Percentiles rank a stretch among this genome's conserved stretches.
Conservation (phyloP, 2,888 invertebrate genomes). For the Atethmia centrago region DNA sequence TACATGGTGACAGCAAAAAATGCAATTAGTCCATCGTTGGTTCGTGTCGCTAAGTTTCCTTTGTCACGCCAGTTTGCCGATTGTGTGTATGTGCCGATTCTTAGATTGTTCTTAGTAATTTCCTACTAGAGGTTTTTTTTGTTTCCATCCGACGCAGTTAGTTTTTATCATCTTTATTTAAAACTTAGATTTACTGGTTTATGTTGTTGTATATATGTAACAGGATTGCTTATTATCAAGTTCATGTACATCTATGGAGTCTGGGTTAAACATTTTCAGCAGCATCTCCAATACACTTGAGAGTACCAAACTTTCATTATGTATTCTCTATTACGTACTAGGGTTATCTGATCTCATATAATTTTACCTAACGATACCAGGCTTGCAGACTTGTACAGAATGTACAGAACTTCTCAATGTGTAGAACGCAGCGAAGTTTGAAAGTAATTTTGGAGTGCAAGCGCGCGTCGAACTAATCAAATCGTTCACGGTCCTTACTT, state of each 20-base stretch:
- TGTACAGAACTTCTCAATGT: conserved; percentile 77
- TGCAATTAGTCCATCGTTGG: conserved; percentile 86
- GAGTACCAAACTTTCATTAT: conserved; percentile 15
- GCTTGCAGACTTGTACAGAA: conserved; percentile 76
- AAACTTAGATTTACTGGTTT: conserved; percentile 15
- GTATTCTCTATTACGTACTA: conserved; percentile 52
- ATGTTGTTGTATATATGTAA: conserved; percentile 21
- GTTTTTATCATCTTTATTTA: conserved; percentile 43
- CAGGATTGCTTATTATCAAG: conserved; percentile 8
- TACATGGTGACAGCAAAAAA: conserved; percentile 84
- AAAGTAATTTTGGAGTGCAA: conserved; percentile 89
- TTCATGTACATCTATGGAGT: conserved; percentile 16
- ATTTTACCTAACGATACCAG: conserved; percentile 73
- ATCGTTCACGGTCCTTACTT: conserved; percentile 88
- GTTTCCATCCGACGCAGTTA: conserved; percentile 34
- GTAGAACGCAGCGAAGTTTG: conserved; percentile 78
- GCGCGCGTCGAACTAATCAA: conserved; percentile 89
- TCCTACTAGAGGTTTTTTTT: conserved; percentile 57
- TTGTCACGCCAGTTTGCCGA: conserved; percentile 86
- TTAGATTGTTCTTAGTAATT: conserved; percentile 62
- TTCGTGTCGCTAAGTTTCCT: conserved; percentile 84
- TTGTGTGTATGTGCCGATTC: too few species aligned
- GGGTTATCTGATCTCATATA: conserved; percentile 63
- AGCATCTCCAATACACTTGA: conserved; percentile 21
- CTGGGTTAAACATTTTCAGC: conserved; percentile 7